A percentile compares a stretch with the other conserved stretches of the same genome.
Conservation (phyloP, 2,888 invertebrate genomes). For the Caenorhabditis doughertyi region DNA sequence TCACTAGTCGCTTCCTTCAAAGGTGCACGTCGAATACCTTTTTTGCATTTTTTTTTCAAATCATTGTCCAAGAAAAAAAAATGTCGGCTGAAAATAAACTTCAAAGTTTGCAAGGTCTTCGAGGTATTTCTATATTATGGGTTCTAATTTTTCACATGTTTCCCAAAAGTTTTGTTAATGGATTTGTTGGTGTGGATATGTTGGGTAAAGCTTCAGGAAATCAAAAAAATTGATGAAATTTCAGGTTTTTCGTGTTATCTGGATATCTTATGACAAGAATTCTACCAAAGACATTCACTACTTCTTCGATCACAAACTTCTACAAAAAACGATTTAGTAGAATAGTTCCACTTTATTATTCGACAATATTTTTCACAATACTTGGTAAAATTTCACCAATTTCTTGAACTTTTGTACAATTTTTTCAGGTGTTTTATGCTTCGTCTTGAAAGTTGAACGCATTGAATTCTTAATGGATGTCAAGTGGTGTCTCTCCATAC, state of each 20-base stretch:
- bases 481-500: conserved; percentile 34
- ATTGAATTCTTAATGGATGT: conserved; percentile 40
- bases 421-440: conserved; percentile 7
- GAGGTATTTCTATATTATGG: too few relatives aligned
- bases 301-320: conserved; percentile 15
- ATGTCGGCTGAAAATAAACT: too few relatives aligned
- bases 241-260: conserved; percentile 64
- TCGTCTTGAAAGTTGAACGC: conserved; percentile 38
- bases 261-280: conserved; percentile 61
- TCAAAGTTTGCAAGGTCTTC: too few relatives aligned
- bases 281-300: conserved; percentile 14
- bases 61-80: too few relatives aligned
- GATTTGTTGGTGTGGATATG: too few relatives aligned
- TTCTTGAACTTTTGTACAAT: too few relatives aligned
- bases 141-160: too few relatives aligned
- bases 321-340: conserved; percentile 54
- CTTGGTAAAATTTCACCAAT: not conserved
- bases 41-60: too few relatives aligned
- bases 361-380: conserved; percentile 35
- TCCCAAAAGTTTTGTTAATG: too few relatives aligned
- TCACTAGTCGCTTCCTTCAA: too few relatives aligned
- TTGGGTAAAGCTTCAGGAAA: too few relatives aligned
- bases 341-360: conserved; percentile 57
- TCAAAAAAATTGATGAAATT: not conserved
- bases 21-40: too few relatives aligned